Evolutionary conservation across 2,113 vertebrate species (phyloP), one percentile per base, ranked within the genome.

Genomic region (Clarias gariepinus): DNA sequence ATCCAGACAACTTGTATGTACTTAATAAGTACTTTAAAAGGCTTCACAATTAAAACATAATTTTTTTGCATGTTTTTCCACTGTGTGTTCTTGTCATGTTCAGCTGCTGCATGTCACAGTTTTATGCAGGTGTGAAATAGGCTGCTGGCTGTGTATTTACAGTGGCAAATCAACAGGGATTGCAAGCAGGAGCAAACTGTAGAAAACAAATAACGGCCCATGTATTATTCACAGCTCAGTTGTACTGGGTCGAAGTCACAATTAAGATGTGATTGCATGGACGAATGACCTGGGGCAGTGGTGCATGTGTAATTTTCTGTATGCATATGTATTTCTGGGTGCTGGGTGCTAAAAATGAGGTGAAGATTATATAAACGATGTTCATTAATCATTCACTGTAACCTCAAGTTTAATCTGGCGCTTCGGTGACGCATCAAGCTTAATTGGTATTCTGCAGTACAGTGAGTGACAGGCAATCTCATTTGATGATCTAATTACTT

Each of bases 401-500:
- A 82, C 85, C 84, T 82, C 33, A 36, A 61, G 69, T 81, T 87
- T 85, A 47, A 86, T 82, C 66, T 52, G 82, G 60, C 79, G 61
- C 60, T 63, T 47, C 33, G 63, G 89, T 68, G 55, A 41, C 63
- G 79, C 81, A 71, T 78, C 81, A 57, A 55, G 68, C 71, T 66
- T 88, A 81, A 84, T 84, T 81, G 58, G 82, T 57, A 87, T 88
- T 88, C 85, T 76, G 78, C 82, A 76, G 85, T 78, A 81, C 69
- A 69, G 69, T 61, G 69, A 86, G 81, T 55, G 77, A 73, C 63
- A 88, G 69, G 58, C 82, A 87, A 60, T 83, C 57, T 85, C 10
- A 18, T 90, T 85, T 88, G 84, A 83, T 85, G 85, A 86, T 77
- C 60, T 76, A 90, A 90, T 90, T 88, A 90, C 81, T 88, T 86